Conservation (phyloP, 1,140 invertebrate species). For the Drosophila oshimai region DNA sequence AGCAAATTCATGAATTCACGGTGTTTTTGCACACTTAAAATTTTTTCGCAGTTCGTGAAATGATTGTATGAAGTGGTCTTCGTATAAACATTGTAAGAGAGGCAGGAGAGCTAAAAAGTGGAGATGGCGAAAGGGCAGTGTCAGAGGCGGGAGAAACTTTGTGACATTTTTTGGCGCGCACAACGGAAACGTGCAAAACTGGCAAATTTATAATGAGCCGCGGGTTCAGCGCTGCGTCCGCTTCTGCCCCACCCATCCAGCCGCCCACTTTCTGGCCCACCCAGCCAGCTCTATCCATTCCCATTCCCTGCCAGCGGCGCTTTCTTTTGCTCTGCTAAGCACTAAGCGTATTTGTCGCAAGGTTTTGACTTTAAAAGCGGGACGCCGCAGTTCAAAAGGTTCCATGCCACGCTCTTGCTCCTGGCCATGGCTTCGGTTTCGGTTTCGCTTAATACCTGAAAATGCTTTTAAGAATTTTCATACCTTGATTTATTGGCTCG, state of each 20-base stretch:
- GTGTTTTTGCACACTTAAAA: too few relatives aligned
- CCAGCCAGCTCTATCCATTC: slow-evolving; percentile 2
- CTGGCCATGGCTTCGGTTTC: slow-evolving; percentile 27
- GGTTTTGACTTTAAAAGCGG: slow-evolving; percentile 45
- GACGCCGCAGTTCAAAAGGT: slow-evolving; percentile 48
- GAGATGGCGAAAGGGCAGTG: slow-evolving; percentile 1
- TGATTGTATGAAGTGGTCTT: too few relatives aligned
- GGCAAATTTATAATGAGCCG: slow-evolving; percentile 79
- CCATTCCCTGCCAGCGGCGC: slow-evolving; percentile 59
- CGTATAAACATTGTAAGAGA: too few relatives aligned
- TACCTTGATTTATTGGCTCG: slow-evolving; percentile 71
- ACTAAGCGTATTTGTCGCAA: slow-evolving; percentile 73
- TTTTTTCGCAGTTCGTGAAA: too few relatives aligned
- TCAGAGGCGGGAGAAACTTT: slow-evolving; percentile 54
- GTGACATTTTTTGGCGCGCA: slow-evolving; percentile 79
- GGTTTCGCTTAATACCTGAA: slow-evolving; percentile 75
- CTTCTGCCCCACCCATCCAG: slow-evolving; percentile 26
- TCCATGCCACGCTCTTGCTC: slow-evolving; percentile 9
- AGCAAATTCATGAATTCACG: too few relatives aligned
- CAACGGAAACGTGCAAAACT: slow-evolving; percentile 79
- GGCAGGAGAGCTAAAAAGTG: background rate
- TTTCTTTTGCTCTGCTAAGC: slow-evolving; percentile 70
- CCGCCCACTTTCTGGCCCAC: background rate
- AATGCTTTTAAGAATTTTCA: slow-evolving; percentile 74
- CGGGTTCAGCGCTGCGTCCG: slow-evolving; percentile 58